These are phyloP conservation scores for Heteronetta atricapilla DNA, from an alignment of 2,113 vertebrate species.

Conservation along the genomic window DNA sequence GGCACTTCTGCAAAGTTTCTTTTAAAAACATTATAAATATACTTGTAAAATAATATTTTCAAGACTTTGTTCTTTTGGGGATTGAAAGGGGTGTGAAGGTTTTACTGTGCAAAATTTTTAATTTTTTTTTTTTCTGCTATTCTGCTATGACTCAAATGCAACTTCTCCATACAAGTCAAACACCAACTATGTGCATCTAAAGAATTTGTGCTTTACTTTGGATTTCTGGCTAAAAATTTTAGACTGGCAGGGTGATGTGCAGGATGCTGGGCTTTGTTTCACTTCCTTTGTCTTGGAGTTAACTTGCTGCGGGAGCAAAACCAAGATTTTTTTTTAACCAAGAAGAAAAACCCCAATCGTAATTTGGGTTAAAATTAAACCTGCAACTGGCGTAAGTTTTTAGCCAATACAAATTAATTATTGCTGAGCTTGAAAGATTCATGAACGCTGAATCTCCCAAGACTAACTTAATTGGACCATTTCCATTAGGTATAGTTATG, in stretches of 20 bases:
- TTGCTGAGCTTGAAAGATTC: slow-evolving; percentile 79
- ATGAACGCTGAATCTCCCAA: slow-evolving; percentile 58
- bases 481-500: slow-evolving; percentile 78
- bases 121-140: slow-evolving; percentile 71
- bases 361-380: slow-evolving; percentile 66
- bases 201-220: slow-evolving; percentile 81
- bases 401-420: slow-evolving; percentile 77
- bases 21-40: slow-evolving; percentile 86
- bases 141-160: slow-evolving; percentile 76
- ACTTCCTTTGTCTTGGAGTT: slow-evolving; percentile 65
- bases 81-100: slow-evolving; percentile 77
- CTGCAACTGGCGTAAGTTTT: slow-evolving; percentile 70
- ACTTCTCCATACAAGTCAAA: slow-evolving; percentile 77
- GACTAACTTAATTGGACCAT: slow-evolving; percentile 67
- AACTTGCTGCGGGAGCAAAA: slow-evolving; percentile 47
- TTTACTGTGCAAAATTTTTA: slow-evolving; percentile 84
- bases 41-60: slow-evolving; percentile 85
- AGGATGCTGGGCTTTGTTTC: slow-evolving; percentile 66
- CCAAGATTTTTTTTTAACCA: not conserved
- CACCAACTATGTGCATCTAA: slow-evolving; percentile 73
- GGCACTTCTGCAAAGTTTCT: slow-evolving; percentile 89
- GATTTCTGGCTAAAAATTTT: slow-evolving; percentile 67
- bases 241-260: slow-evolving; percentile 62
- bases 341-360: slow-evolving; percentile 59
- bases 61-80: slow-evolving; percentile 82